These are phyloP conservation scores for Scytalopus superciliaris DNA, from an alignment of 2,113 vertebrate genomes.

Conservation along the genomic window DNA sequence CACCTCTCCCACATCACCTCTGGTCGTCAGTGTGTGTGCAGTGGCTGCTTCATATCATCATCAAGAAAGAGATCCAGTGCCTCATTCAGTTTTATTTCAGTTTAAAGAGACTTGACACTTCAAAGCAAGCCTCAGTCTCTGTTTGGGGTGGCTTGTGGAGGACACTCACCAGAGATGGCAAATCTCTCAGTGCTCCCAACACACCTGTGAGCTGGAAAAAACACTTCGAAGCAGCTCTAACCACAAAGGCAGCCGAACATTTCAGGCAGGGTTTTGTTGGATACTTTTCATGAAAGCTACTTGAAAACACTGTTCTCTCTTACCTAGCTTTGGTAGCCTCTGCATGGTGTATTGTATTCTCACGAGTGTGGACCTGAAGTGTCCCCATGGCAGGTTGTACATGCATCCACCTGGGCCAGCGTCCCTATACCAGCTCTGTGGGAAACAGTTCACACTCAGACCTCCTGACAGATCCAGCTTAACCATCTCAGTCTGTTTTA, in stretches of 20 bases:
- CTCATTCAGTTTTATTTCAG: not conserved
- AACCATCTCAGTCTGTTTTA: not conserved
- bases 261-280: not conserved
- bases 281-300: not conserved
- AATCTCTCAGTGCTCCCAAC: not conserved
- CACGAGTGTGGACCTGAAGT: fast-evolving
- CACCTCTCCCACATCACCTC: fast-evolving
- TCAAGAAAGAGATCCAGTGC: not conserved
- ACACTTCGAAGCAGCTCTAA: not conserved
- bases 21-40: fast-evolving
- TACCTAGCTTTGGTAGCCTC: not conserved
- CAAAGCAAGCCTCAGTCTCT: not conserved
- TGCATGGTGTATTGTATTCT: not conserved
- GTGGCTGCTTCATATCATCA: not conserved
- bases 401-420: not conserved
- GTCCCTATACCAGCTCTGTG: not conserved
- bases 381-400: fast-evolving
- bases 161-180: not conserved
- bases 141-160: not conserved
- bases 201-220: not conserved
- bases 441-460: not conserved
- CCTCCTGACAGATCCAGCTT: not conserved
- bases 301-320: not conserved
- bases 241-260: not conserved
- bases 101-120: not conserved